These are phyloP conservation scores for Prolemur simus DNA, from an alignment of 2,113 vertebrate species.

Conservation along the genomic window DNA sequence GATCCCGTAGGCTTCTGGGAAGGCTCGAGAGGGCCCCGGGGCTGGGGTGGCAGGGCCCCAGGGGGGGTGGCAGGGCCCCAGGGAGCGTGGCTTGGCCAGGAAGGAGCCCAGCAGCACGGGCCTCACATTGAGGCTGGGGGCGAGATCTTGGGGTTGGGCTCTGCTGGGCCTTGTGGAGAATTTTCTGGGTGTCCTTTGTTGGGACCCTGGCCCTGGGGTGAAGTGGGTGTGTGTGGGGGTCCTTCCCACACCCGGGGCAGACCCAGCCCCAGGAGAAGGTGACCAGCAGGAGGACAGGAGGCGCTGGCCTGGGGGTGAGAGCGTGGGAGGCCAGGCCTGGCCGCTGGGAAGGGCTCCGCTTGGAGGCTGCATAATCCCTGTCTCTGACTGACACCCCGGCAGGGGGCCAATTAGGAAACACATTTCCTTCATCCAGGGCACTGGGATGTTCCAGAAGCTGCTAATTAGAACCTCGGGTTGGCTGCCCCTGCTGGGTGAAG, in stretches of 20 bases:
- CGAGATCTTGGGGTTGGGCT: background rate
- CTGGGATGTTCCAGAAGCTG: conserved; percentile 78
- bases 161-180: no score
- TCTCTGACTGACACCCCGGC: conserved; percentile 77
- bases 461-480: conserved; percentile 81
- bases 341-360: conserved; percentile 39
- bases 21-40: background rate
- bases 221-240: background rate
- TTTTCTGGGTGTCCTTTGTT: background rate
- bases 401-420: conserved; percentile 83
- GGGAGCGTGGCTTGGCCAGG: background rate
- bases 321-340: background rate
- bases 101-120: background rate
- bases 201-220: background rate
- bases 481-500: conserved; percentile 56
- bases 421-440: conserved; percentile 73
- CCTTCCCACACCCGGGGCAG: rapidly evolving
- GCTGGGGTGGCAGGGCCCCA: rapidly evolving
- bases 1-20: background rate
- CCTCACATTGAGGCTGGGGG: background rate
- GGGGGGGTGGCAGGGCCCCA: background rate
- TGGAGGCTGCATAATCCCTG: conserved; percentile 64
- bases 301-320: background rate
- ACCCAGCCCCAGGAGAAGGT: background rate
- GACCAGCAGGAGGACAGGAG: background rate